Conservation (phyloP, 2,888 invertebrate species). For the Napeogenes inachia region DNA sequence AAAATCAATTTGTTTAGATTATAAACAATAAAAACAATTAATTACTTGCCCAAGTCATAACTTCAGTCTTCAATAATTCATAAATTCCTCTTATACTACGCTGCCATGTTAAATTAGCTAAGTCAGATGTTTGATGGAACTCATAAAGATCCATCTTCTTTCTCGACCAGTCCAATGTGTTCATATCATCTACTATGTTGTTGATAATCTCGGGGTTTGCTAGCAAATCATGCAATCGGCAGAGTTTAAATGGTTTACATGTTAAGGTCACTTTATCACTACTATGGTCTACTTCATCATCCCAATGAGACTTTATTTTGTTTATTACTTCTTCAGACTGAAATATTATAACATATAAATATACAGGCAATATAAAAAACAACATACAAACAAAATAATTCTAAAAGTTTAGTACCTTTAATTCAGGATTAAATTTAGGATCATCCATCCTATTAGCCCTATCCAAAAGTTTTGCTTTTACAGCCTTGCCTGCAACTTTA, state of each 20-base stretch:
- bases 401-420: slow-evolving; percentile 46
- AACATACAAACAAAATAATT: too few species aligned
- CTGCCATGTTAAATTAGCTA: slow-evolving; percentile 76
- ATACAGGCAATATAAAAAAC: neutral
- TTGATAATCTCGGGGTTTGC: slow-evolving; percentile 75
- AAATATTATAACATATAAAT: slow-evolving; percentile 27
- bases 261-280: slow-evolving; percentile 72
- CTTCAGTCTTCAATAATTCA: slow-evolving; percentile 79
- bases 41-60: slow-evolving; percentile 80
- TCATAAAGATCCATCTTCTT: slow-evolving; percentile 93
- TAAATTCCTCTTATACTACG: slow-evolving; percentile 80
- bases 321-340: slow-evolving; percentile 63
- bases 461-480: slow-evolving; percentile 53
- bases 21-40: neutral
- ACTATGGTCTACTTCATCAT: slow-evolving; percentile 53
- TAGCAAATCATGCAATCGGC: slow-evolving; percentile 81
- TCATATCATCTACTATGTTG: slow-evolving; percentile 81
- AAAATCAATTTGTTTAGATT: neutral
- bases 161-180: slow-evolving; percentile 82
- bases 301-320: slow-evolving; percentile 68
- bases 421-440: slow-evolving; percentile 54
- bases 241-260: slow-evolving; percentile 81
- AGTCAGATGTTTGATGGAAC: slow-evolving; percentile 88
- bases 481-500: slow-evolving; percentile 42
- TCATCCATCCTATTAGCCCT: slow-evolving; percentile 68